Evolutionary conservation across 2,113 vertebrate genomes (phyloP).

Genomic region (Hepsetus odoe): DNA sequence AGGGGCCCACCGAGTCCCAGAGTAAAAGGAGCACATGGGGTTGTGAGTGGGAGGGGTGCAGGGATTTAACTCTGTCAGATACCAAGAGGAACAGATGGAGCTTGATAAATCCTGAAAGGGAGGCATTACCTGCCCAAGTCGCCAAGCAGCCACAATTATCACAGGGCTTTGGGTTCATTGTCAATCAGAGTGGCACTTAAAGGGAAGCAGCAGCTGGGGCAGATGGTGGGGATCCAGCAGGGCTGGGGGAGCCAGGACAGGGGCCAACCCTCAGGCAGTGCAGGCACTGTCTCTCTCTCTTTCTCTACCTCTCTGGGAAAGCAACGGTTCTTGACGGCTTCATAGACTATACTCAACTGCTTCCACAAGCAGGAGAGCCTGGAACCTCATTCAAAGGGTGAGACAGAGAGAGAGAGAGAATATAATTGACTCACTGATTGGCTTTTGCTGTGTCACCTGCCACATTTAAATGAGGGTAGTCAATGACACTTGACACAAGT

Average conservation of each 20-base stretch:
- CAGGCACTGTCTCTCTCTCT: conserved; percentile 56
- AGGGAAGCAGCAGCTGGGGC: conserved; percentile 89
- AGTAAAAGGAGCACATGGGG: conserved; percentile 55
- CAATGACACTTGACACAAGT: conserved; percentile 8
- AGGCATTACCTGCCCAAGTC: conserved; percentile 88
- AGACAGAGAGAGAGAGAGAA: conserved; percentile 1
- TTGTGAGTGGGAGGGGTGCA: conserved; percentile 61
- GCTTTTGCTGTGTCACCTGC: conserved; percentile 45
- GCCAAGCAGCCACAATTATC: conserved; percentile 87
- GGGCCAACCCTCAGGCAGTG: conserved; percentile 81
- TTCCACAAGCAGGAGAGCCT: conserved; percentile 1
- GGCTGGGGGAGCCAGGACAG: conserved; percentile 82
- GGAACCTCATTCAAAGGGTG: conserved; percentile 3
- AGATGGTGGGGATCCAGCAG: conserved; percentile 91
- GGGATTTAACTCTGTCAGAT: conserved; percentile 77
- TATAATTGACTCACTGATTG: conserved; percentile 35
- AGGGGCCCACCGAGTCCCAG: conserved; percentile 39
- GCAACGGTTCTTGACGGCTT: conserved; percentile 28
- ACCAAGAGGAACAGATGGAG: conserved; percentile 86
- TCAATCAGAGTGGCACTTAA: conserved; percentile 89
- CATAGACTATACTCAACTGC: conserved; percentile 9
- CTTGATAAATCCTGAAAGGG: conserved; percentile 87
- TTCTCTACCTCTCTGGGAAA: conserved; percentile 42
- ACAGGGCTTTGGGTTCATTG: conserved; percentile 87
- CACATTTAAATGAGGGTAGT: conserved; percentile 10